Evolutionary conservation across 2,113 vertebrate genomes (phyloP).

Genomic region (Anseranas semipalmata): DNA sequence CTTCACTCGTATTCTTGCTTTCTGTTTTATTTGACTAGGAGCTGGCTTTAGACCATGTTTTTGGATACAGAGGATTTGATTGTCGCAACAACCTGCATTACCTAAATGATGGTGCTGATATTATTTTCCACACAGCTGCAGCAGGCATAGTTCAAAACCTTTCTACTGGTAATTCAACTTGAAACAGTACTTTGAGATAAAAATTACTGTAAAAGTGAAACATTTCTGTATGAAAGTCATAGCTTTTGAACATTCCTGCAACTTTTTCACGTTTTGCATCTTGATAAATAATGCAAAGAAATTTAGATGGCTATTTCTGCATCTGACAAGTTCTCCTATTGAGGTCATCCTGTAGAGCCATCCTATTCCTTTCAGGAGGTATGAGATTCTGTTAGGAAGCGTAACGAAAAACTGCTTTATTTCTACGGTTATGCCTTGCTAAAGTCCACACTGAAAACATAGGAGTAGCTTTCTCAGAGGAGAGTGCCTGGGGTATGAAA

Average conservation of each 20-base stretch:
- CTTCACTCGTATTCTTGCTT: not conserved
- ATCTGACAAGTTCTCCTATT: not conserved
- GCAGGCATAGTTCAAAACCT: slow-evolving; percentile 91
- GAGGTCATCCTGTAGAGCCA: not conserved
- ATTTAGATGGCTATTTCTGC: not conserved
- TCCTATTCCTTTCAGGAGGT: not conserved
- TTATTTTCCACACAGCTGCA: slow-evolving; percentile 93
- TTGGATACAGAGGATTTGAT: slow-evolving; percentile 95
- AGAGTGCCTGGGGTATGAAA: not conserved
- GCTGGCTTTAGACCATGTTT: slow-evolving; percentile 92
- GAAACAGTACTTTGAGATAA: not conserved
- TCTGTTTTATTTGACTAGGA: slow-evolving; percentile 77
- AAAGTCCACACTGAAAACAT: accelerated
- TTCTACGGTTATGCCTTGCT: not conserved
- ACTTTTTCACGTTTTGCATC: not conserved
- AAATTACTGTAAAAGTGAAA: not conserved
- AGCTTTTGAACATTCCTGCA: not conserved
- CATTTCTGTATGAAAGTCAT: not conserved
- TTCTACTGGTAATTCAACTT: slow-evolving; percentile 82
- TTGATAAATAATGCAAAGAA: not conserved
- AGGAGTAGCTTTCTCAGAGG: not conserved
- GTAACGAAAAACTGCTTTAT: not conserved
- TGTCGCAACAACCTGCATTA: slow-evolving; percentile 98
- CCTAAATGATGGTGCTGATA: slow-evolving; percentile 94
- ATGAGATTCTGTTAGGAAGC: not conserved